phyloP scores from a whole-genome alignment of 2,113 vertebrate species.

The Ptilorrhoa leucosticta region DNA sequence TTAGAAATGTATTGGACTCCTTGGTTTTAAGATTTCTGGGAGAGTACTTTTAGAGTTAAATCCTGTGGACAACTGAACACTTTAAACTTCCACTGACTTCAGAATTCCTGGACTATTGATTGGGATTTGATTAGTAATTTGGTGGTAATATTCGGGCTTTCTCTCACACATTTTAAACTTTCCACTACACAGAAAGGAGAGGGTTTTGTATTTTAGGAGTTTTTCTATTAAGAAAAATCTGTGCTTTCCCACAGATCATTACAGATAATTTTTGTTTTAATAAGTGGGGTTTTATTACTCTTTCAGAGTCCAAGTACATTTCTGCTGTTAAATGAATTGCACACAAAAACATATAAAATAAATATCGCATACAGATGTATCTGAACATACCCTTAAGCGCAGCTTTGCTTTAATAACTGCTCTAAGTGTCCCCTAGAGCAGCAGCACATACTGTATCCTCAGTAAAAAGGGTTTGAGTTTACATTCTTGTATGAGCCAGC shows the following conservation, averaged over 20 bases:
- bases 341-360: not conserved
- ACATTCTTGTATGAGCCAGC: not conserved
- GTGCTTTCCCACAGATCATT: not conserved
- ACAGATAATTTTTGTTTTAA: not conserved
- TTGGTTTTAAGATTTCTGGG: not conserved
- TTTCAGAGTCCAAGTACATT: not conserved
- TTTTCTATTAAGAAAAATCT: not conserved
- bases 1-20: not conserved
- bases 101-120: not conserved
- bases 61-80: not conserved
- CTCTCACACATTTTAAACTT: not conserved
- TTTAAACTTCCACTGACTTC: not conserved
- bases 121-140: not conserved
- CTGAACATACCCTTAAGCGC: not conserved
- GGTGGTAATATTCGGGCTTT: not conserved
- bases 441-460: accelerated
- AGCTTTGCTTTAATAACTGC: not conserved
- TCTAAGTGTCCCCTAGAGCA: not conserved
- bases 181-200: not conserved
- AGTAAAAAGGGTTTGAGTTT: not conserved
- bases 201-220: not conserved
- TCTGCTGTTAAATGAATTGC: not conserved
- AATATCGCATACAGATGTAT: not conserved
- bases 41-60: not conserved
- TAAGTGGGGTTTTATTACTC: not conserved